Conservation (phyloP, 1,140 invertebrate species). For the Gonioctena quinquepunctata region DNA sequence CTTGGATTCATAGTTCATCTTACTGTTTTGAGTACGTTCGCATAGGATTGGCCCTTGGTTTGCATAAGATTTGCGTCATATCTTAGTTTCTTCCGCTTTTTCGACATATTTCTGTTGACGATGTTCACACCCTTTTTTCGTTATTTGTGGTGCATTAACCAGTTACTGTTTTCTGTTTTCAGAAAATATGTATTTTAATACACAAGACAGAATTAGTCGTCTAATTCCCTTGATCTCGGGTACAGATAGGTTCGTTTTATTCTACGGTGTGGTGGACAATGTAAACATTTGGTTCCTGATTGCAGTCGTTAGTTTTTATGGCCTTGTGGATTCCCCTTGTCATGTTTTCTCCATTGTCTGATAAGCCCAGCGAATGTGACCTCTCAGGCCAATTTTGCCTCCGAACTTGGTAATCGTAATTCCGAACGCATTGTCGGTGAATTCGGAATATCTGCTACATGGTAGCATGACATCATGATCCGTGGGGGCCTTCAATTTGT, state of each 20-base stretch:
- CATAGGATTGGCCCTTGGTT: not conserved
- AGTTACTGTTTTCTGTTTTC: not conserved
- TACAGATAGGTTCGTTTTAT: no score
- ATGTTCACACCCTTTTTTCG: not conserved
- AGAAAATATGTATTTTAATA: not conserved
- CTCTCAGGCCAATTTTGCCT: not conserved
- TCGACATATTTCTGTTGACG: not conserved
- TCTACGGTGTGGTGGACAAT: not conserved
- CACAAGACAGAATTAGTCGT: not conserved
- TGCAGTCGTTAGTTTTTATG: not conserved
- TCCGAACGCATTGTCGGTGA: not conserved
- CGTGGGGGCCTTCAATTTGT: not conserved
- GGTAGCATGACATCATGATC: not conserved
- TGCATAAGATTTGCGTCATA: not conserved
- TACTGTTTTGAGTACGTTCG: slow-evolving; percentile 8
- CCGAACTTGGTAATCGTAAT: not conserved
- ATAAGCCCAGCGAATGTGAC: not conserved
- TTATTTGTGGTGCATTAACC: not conserved
- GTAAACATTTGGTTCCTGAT: not conserved
- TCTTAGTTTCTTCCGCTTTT: not conserved
- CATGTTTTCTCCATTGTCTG: not conserved
- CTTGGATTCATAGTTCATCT: slow-evolving; percentile 5
- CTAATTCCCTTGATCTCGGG: no score
- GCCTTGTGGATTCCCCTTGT: no score
- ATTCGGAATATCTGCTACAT: not conserved